Percentiles rank a stretch among this genome's conserved stretches.
These are phyloP conservation scores for Aix galericulata DNA, from an alignment of 2,113 vertebrate genomes.

Conservation along the genomic window DNA sequence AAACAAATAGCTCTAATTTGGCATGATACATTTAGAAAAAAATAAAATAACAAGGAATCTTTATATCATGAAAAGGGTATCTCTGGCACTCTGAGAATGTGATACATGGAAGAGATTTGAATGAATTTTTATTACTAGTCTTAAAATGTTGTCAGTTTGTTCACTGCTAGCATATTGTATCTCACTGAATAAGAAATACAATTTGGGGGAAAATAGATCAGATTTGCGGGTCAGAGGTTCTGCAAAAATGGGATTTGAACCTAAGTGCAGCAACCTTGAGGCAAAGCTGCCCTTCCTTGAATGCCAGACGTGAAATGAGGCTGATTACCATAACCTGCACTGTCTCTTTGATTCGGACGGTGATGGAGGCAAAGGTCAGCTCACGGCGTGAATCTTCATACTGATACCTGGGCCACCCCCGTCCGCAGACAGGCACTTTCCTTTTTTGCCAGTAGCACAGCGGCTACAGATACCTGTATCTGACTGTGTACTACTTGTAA, in stretches of 20 bases:
- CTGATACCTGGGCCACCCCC: not conserved
- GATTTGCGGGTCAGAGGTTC: slow-evolving; percentile 33
- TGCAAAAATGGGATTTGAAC: slow-evolving; percentile 24
- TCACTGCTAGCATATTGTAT: not conserved
- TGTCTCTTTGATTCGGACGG: rapidly evolving
- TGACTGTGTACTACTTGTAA: not conserved
- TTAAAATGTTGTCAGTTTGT: not conserved
- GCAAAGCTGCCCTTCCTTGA: slow-evolving; percentile 9
- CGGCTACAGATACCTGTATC: not conserved
- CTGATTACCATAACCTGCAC: not conserved
- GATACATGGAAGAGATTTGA: not conserved
- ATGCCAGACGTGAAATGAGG: slow-evolving; percentile 18
- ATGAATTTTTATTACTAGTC: not conserved
- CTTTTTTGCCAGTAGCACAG: not conserved
- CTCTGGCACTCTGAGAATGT: not conserved
- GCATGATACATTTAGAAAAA: not conserved
- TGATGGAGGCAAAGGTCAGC: not conserved
- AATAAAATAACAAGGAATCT: not conserved
- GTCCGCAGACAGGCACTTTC: not conserved
- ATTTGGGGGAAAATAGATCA: not conserved
- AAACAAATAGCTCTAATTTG: not conserved
- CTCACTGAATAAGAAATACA: slow-evolving; percentile 6
- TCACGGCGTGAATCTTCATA: not conserved
- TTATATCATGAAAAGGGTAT: not conserved
- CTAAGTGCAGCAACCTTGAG: slow-evolving; percentile 17